phyloP scores from a whole-genome alignment of 2,113 vertebrate species.

The Pandion haliaetus region DNA sequence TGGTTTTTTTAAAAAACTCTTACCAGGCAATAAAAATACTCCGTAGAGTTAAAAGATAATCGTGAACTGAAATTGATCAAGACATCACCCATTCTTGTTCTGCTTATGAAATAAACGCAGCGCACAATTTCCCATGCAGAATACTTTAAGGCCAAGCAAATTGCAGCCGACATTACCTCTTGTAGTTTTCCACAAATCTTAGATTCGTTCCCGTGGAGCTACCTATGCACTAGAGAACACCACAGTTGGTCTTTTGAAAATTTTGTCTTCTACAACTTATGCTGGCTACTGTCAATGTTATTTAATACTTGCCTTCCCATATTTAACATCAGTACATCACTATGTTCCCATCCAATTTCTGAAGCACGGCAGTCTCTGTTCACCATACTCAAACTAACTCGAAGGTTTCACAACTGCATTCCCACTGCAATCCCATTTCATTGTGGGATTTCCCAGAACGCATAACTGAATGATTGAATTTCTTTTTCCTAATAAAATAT shows the following conservation, averaged over 20 bases:
- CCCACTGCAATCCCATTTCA: not conserved
- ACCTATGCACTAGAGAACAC: not conserved
- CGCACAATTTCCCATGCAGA: not conserved
- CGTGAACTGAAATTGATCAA: not conserved
- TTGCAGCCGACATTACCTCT: not conserved
- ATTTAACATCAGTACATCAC: not conserved
- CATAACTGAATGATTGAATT: not conserved
- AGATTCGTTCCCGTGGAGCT: not conserved
- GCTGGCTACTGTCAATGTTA: rapidly evolving
- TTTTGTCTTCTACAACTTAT: not conserved
- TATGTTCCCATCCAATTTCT: not conserved
- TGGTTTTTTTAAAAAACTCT: not conserved
- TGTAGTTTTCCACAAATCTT: not conserved
- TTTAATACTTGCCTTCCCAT: not conserved
- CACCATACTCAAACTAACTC: not conserved
- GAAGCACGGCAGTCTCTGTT: not conserved
- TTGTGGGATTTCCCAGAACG: not conserved
- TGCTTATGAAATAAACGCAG: not conserved
- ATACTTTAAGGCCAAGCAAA: not conserved
- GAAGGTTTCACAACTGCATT: not conserved
- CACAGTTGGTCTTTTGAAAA: not conserved
- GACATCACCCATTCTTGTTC: not conserved
- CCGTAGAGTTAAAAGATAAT: not conserved
- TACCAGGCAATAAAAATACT: not conserved
- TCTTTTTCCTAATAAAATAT: not conserved